These are phyloP conservation scores for Poeciliopsis presidionis DNA, from an alignment of 2,797 vertebrate genomes.

Conservation along the genomic window DNA sequence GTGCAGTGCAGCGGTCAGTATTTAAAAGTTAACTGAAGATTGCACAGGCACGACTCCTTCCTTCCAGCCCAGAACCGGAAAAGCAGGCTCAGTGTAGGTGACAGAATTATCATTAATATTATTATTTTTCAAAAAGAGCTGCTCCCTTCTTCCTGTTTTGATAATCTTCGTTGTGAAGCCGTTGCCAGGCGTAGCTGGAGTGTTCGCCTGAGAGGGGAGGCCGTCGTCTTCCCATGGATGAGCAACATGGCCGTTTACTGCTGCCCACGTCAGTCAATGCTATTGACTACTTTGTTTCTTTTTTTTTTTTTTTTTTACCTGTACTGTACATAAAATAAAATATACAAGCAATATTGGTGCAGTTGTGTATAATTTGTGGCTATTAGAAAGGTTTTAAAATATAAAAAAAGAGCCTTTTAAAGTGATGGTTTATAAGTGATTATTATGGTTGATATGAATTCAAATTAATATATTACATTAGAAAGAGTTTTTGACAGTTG, in stretches of 20 bases:
- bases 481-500: neutral
- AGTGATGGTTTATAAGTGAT: neutral
- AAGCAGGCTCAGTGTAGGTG: conserved; percentile 29
- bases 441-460: neutral
- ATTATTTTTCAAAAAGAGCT: neutral
- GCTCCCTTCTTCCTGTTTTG: conserved; percentile 8
- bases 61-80: conserved; percentile 35
- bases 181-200: neutral
- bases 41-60: conserved; percentile 57
- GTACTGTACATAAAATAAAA: conserved; percentile 88
- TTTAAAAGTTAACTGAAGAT: conserved; percentile 60
- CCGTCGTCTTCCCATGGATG: conserved; percentile 45
- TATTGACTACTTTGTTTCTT: conserved; percentile 70
- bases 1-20: conserved; percentile 34
- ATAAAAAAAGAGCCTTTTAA: neutral
- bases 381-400: neutral
- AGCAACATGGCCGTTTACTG: conserved; percentile 74
- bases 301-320: conserved; percentile 78
- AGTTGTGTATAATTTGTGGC: conserved; percentile 34
- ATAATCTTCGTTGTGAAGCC: conserved; percentile 31
- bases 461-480: neutral
- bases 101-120: conserved; percentile 12
- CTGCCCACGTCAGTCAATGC: conserved; percentile 73
- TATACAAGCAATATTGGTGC: conserved; percentile 81
- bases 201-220: conserved; percentile 47